Base-by-base conservation (phyloP, 2,888 invertebrate genomes). In the Tetrapedia diversipes region DNA sequence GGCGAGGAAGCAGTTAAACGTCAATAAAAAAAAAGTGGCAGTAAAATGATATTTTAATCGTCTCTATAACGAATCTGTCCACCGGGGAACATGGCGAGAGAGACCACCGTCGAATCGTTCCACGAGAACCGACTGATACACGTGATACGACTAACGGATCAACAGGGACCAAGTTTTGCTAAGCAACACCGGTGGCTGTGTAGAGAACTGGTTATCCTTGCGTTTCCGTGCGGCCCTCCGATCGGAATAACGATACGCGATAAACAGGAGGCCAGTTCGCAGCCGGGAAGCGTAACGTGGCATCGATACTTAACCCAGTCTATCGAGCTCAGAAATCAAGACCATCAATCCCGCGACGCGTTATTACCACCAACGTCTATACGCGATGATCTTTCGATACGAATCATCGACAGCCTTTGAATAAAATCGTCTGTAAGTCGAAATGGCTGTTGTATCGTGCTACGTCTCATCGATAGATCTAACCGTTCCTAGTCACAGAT, bases 201-300 rank as follows among this genome's bases (percentile, higher is more conserved):
- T 79, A 70, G 79, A 70, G 79, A 83, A 79, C 85, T 70, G 68
- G 81, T 77, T 82, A 67, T 77, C 75, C 71, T 73, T 77, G 78
- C 74, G 61, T 85, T 70, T 74, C 74, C 68, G 72, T 57, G 79
- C 71, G 60, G 76, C 41, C 27, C 65, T 59, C 57, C 71, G 83
- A 86, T 83, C 67, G 74, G 61, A 27, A 29, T 51, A 59, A 53
- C 63, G 84, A 87, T 83, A 81, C 79, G 64, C 69, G 75, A 81
- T 79, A 79, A 80, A 53, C 68, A 61, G 60, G 45, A 63, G 71
- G 61, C 61, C 79, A 73, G 68, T 77, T 80, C 72, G 67, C 34
- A 74, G 74, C 78, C 77, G 57, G 41, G 77, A 65, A 65, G 72
- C 79, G 71, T 71, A 63, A 49, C 57, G 41, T 63, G 60, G n/a